Conservation (phyloP, 2,797 vertebrate species). For the Poliocrania exsul region DNA sequence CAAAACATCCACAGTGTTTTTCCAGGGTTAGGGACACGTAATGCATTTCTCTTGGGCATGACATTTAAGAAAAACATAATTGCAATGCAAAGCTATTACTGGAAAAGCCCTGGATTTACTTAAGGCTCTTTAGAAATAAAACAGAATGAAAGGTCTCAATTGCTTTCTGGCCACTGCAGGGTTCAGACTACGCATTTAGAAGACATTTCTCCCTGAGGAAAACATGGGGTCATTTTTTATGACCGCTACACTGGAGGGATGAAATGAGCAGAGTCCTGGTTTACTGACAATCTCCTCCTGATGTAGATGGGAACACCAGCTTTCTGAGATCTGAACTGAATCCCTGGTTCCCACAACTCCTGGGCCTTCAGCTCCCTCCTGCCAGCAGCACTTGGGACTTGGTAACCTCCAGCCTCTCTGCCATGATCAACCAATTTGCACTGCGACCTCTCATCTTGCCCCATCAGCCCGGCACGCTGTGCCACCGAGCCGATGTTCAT, state of each 20-base stretch:
- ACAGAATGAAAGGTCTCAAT: background rate
- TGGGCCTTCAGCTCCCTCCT: background rate
- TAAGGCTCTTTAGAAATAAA: conserved; percentile 8
- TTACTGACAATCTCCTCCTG: background rate
- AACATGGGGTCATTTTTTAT: background rate
- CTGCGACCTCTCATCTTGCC: background rate
- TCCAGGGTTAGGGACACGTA: background rate
- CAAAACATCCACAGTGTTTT: background rate
- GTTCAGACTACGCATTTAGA: background rate
- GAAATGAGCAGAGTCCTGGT: background rate
- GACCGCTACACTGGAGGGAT: background rate
- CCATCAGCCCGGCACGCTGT: background rate
- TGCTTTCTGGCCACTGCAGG: background rate
- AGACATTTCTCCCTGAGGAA: background rate
- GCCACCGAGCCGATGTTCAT: accelerated
- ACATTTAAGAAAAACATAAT: background rate
- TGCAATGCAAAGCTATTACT: background rate
- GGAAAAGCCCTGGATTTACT: background rate
- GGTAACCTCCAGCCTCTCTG: background rate
- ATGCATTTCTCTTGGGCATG: background rate
- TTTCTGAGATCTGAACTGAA: background rate
- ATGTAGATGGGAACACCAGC: background rate
- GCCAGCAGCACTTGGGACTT: background rate
- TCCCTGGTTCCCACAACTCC: background rate
- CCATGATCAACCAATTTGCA: background rate